Evolutionary conservation across 2,113 vertebrate genomes (phyloP), one percentile per base, ranked within the genome.

Genomic region (Stigmatopora argus): DNA sequence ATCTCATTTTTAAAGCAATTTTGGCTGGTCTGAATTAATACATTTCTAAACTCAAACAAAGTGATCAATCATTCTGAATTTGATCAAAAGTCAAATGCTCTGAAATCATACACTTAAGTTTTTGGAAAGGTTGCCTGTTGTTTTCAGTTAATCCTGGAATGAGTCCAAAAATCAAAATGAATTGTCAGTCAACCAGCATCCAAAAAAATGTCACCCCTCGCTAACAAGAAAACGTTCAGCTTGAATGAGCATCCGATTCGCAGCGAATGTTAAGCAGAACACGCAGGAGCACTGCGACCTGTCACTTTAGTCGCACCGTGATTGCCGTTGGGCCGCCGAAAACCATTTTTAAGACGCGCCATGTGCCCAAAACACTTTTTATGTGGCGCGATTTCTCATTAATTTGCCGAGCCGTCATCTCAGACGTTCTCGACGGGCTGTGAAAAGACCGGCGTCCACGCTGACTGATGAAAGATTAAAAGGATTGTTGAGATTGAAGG

Each of bases 381-480:
- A 21, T 52, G 5, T 55, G 26, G 21, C 64, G 74, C 75, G 75
- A 78, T 81, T 79, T 73, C 71, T 78, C 63, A 21, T 82, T 69
- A 78, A 81, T 83, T 75, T 77, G 65, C 74, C 58, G 51, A 79
- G 64, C 62, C 76, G 78, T 76, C 66, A 77, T 79, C 65, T 15
- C 67, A 65, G 76, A 83, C 76, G 80, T 86, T 82, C 72, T 78
- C 68, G 55, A 65, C 51, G 56, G 63, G 69, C 60, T 69, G 86
- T 88, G 89, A 91, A 88, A 87, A 85, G 87, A 90, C 88, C 82
- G 79, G 75, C 84, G 86, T 78, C 83, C 80, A 82, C 73, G 75
- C 86, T 9, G 90, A 91, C 85, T 89, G 90, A 91, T 92, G 91
- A 91, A 87, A 91, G 90, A 92, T 91, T 91, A 90, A 90, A 91